Evolutionary conservation across 2,113 vertebrate species (phyloP).

Genomic region (Oryzias curvinotus): DNA sequence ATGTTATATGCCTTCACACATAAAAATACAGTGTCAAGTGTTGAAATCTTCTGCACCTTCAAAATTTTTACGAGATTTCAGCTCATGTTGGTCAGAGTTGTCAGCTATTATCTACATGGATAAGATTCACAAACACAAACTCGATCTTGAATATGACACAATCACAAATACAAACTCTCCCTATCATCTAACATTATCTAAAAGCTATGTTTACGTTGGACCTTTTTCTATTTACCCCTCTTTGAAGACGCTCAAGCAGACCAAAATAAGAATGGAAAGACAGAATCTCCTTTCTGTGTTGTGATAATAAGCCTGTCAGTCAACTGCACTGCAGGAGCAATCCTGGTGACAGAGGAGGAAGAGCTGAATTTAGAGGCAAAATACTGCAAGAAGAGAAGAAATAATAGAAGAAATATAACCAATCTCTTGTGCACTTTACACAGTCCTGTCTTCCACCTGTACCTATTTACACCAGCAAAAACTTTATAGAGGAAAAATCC

Average conservation of each 20-base stretch:
- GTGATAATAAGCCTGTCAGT: slow-evolving; percentile 17
- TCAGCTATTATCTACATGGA: slow-evolving; percentile 54
- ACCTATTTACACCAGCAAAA: too few species aligned
- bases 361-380: slow-evolving; percentile 23
- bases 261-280: slow-evolving; percentile 18
- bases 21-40: background rate
- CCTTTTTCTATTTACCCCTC: slow-evolving; percentile 12
- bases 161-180: slow-evolving; percentile 61
- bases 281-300: background rate
- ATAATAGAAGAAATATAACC: slow-evolving; percentile 19
- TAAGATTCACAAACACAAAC: slow-evolving; percentile 65
- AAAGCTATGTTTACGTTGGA: slow-evolving; percentile 44
- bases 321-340: slow-evolving; percentile 17
- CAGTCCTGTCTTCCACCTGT: too few species aligned
- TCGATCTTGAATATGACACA: slow-evolving; percentile 65
- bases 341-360: slow-evolving; percentile 13
- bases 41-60: background rate
- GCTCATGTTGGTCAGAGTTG: slow-evolving; percentile 11
- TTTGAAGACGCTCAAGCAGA: slow-evolving; percentile 13
- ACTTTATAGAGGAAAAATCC: too few species aligned
- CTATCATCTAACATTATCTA: slow-evolving; percentile 58
- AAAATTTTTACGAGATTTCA: background rate
- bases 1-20: background rate
- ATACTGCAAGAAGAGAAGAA: slow-evolving; percentile 17
- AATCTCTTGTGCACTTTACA: too few species aligned